Evolutionary conservation across 2,797 vertebrate genomes (phyloP), one percentile per base, ranked within the genome.

Genomic region (Acipenser oxyrinchus): DNA sequence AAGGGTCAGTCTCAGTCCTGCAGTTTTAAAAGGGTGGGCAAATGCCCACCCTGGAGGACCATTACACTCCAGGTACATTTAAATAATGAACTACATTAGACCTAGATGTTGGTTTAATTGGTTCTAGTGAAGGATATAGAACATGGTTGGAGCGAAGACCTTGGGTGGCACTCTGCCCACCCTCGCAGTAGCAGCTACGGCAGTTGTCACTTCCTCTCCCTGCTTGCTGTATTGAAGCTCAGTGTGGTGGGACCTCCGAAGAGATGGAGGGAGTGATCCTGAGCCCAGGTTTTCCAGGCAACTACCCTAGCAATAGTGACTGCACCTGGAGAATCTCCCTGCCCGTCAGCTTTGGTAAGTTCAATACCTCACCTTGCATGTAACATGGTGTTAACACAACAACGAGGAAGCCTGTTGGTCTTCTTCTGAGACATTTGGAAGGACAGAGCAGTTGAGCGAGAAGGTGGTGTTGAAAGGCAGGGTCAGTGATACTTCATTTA

Each of bases 251-350:
- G 73, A 88, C 93, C 61, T 86, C 88, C 37, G 93, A 95, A 52
- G 95, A 96, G 76, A 91, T 94, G 92, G 95, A 97, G 71, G 96
- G 95, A 62, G 95, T 97, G 75, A 96, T 99, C 77, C 90, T 99
- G 77, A 99, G 96, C 75, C 97, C 97, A 0, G 97, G 97, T 69
- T 99, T 97, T 86, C 97, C 94, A 67, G 97, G 97, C 69, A 99
- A 99, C 85, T 99, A 99, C 69, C 97, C 97, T 66, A 98, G 97
- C 87, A 99, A 98, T 87, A 86, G 93, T 74, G 97, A 99, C 85
- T 99, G 97, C 82, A 94, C 93, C 0, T 99, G 97, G 97, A 95
- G 90, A 84, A 92, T 99, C 71, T 86, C 90, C 68, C 88, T 99
- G 79, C 93, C 95, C 0, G 94, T 98, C 73, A 95, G 97, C 69